Evolutionary conservation across 2,113 vertebrate genomes (phyloP), one percentile per base, ranked within the genome.

Genomic region (Salvelinus alpinus): DNA sequence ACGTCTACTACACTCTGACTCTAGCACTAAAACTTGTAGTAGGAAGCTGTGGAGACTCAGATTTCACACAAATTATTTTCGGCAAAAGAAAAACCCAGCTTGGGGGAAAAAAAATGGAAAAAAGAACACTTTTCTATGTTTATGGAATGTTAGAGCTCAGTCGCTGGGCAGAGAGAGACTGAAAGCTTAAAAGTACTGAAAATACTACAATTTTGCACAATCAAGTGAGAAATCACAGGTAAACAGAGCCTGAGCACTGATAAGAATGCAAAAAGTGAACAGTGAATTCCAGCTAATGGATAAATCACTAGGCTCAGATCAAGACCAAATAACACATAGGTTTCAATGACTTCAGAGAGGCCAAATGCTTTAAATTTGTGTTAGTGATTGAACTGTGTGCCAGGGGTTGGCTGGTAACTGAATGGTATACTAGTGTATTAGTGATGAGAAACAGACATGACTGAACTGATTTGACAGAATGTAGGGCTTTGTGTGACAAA

Each of bases 211-310:
- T 75, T 44, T 95, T 94, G 90, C 89, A 87, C 91, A 94, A 93
- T 94, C 91, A 85, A 90, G 90, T 90, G 89, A 93, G 91, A 84
- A 92, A 95, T 95, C 92, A 88, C 90, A 85, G 83, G 92, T 93
- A 96, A 95, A 95, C 91, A 91, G 88, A 91, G 91, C 88, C 90
- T 91, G 92, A 94, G 92, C 91, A 90, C 91, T 44, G 94, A 95
- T 95, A 95, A 95, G 93, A 91, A 95, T 93, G 93, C 71, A 79
- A 78, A 92, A 89, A 82, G 94, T 92, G 94, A 96, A 96, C 93
- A 96, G 76, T 80, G 90, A 94, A 95, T 94, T 95, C 93, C 92
- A 88, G 86, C 93, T 95, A 95, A 95, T 95, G 94, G 94, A 93
- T 94, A 93, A 94, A 94, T 95, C 94, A 92, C 93, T 91, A 94